Evolutionary conservation across 2,797 vertebrate genomes (phyloP), one percentile per base, ranked within the genome.

Genomic region (Kryptopterus vitreolus): DNA sequence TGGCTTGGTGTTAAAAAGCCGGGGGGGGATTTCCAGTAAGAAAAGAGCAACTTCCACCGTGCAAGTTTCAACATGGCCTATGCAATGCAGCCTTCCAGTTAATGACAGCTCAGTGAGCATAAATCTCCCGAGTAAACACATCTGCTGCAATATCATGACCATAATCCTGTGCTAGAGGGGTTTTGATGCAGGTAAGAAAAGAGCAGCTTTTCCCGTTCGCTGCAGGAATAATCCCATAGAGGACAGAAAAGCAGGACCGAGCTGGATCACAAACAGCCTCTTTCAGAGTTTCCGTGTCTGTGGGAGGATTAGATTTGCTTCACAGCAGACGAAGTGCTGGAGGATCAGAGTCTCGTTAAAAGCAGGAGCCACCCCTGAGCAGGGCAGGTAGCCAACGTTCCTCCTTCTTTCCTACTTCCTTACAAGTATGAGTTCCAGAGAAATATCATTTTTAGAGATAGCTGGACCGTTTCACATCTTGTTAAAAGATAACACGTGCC

Each of bases 11-110:
- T 16, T 46, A 68, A 35, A 85, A 69, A 69, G 81, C 52, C 94
- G 93, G 94, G 93, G 86, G 79, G 38, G 10, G n/a, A n/a, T 94
- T 94, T 84, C 93, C 92, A 57, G 92, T 84, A 0, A 90, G 93
- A 65, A 92, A 93, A 84, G 93, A 90, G 52, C 0, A 90, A 93
- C 91, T 95, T n/a, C 88, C 93, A 71, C 26, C 87, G 72, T 89
- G 94, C 87, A 95, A 93, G 94, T 95, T 92, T 8, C 88, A 94
- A 75, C 73, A 87, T 1, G 87, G 91, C 62, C 89, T 93, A 91
- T 29, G 88, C 85, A 59, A 86, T 72, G 10, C 6, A 20, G 76
- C 33, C 46, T 43, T 57, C 70, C 1, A 71, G 78, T 85, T 85
- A 84, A 87, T 73, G 63, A 80, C 72, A 85, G 81, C 53, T 68